A percentile compares a stretch with the other conserved stretches of the same genome.
Evolutionary conservation across 2,797 vertebrate genomes (phyloP).

Genomic region (Eidolon dupreanum): DNA sequence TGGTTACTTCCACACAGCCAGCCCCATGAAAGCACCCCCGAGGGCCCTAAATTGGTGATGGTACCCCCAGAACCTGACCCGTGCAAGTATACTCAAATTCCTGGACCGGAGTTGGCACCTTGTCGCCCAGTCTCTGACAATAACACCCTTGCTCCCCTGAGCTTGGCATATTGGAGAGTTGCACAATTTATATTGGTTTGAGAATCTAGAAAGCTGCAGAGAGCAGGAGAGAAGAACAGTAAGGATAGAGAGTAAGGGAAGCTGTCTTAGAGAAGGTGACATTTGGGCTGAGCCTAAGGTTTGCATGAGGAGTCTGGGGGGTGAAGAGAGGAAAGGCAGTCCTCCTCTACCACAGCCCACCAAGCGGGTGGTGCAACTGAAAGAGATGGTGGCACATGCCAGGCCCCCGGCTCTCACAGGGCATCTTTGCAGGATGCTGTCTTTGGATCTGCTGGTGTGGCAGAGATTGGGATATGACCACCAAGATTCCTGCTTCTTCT

Average conservation of each 20-base stretch:
- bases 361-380: no score
- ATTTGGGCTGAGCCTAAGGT: not conserved
- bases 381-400: accelerated
- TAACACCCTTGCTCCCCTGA: not conserved
- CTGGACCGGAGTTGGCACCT: not conserved
- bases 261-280: not conserved
- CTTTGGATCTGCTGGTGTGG: not conserved
- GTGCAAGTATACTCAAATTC: not conserved
- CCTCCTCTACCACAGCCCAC: no score
- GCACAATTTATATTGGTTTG: not conserved
- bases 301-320: not conserved
- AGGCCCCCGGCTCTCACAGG: not conserved
- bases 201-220: not conserved
- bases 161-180: no score
- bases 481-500: not conserved
- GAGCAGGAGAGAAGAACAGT: not conserved
- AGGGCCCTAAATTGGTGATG: not conserved
- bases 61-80: not conserved
- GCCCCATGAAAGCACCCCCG: not conserved
- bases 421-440: not conserved
- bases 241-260: not conserved
- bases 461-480: not conserved
- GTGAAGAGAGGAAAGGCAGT: not conserved
- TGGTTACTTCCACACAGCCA: not conserved
- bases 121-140: not conserved